Base-by-base conservation (phyloP, 2,113 vertebrate species). In the Leucosticte australis region DNA sequence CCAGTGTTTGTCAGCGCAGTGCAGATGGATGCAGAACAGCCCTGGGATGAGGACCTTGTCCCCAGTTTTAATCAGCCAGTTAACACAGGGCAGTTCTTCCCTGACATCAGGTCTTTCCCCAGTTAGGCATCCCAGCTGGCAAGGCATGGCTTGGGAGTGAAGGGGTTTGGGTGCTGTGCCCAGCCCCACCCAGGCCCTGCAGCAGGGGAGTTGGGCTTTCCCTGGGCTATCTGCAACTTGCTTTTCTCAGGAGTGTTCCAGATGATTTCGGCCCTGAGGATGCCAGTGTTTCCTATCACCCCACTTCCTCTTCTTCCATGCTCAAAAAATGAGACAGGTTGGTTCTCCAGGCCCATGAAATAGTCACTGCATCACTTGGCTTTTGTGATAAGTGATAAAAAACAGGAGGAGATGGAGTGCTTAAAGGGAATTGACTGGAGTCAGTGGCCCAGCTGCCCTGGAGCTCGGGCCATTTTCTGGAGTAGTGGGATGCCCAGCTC, bases 391-490 rank as follows among this genome's bases (percentile, higher is more conserved):
- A 35, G 23, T 74, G 24, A 62, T 57, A 56, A 95, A 56, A 14
- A 41, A 44, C 2, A 68, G 44, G 35, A 75, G 63, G 41, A 65
- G 44, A 37, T 23, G 41, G 41, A 31, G 35, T 64, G 37, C 11
- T 31, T 60, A 7, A 56, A 42, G 46, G 49, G 63, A 64, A 56
- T 39, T 20, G 73, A 67, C 53, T 39, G 89, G 27, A 76, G 27
- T 44, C 39, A 39, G 57, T 2, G 6, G 24, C 57, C 35, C 2
- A 6, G 8, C 47, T 30, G 53, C 28, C 41, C 1, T 0, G 31
- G 31, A 70, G 49, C 62, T 49, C 31, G 12, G 49, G 53, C 41
- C 44, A 22, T 16, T 68, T 70, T 35, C 42, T 2, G 2, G 35
- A 76, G 60, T 4, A 37, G 9, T 33, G 14, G 21, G 12, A 31